These are phyloP conservation scores for Apolygus lucorum DNA, from an alignment of 1,140 invertebrate genomes.

Conservation along the genomic window DNA sequence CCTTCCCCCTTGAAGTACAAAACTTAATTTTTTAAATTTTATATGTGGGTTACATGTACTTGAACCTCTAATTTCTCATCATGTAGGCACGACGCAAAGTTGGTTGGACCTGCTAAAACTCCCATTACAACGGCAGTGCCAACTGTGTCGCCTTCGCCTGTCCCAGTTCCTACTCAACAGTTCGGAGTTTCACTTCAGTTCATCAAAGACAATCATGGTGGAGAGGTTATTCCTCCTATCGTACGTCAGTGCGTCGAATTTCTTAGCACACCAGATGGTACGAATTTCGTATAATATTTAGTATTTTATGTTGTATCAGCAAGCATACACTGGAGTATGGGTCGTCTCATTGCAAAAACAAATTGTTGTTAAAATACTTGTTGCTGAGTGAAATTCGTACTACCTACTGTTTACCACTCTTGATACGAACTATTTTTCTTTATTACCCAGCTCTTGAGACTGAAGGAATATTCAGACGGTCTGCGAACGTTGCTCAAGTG, in stretches of 20 bases:
- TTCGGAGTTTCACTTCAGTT: slow-evolving; percentile 88
- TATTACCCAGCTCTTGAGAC: slow-evolving; percentile 72
- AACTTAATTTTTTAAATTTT: too few species aligned
- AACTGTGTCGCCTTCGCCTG: slow-evolving; percentile 31
- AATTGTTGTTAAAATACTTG: too few species aligned
- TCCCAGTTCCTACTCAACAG: slow-evolving; percentile 67
- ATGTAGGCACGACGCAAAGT: slow-evolving; percentile 62
- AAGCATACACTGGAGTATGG: too few species aligned
- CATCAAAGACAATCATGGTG: slow-evolving; percentile 77
- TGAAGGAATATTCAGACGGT: slow-evolving; percentile 90
- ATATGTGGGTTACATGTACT: too few species aligned
- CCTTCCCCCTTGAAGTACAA: too few species aligned
- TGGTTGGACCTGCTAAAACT: slow-evolving; percentile 48
- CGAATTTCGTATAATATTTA: background rate
- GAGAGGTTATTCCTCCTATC: slow-evolving; percentile 76
- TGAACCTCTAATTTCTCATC: too few species aligned
- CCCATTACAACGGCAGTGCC: slow-evolving; percentile 12
- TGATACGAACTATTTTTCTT: slow-evolving; percentile 14
- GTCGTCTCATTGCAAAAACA: too few species aligned
- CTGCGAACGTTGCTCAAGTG: slow-evolving; percentile 71
- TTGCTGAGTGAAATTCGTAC: too few species aligned
- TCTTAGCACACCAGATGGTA: slow-evolving; percentile 76
- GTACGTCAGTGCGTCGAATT: slow-evolving; percentile 82
- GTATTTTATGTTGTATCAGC: background rate
- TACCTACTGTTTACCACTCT: background rate